These are phyloP conservation scores for Momotus momota DNA, from an alignment of 2,797 vertebrate species.

Conservation along the genomic window DNA sequence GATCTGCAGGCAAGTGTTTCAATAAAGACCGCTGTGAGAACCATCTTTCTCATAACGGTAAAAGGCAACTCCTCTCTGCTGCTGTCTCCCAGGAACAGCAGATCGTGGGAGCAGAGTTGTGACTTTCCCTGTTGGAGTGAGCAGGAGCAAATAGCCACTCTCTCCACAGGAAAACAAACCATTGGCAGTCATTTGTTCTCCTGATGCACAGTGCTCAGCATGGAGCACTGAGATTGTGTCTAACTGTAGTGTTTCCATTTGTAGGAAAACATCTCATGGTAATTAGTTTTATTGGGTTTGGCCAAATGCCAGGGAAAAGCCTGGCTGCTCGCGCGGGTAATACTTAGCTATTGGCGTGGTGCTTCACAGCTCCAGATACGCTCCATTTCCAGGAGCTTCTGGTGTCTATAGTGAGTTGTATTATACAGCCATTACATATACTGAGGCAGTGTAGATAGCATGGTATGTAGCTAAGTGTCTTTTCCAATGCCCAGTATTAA, in stretches of 20 bases:
- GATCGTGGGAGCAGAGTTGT: neutral
- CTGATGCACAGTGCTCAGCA: neutral
- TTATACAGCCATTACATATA: neutral
- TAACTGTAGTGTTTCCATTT: neutral
- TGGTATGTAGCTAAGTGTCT: neutral
- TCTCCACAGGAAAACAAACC: neutral
- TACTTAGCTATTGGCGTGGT: neutral
- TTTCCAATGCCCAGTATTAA: constrained; percentile 4
- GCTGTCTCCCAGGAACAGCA: neutral
- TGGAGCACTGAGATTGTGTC: neutral
- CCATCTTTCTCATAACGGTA: neutral
- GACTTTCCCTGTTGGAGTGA: neutral
- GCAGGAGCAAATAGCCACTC: neutral
- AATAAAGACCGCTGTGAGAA: neutral
- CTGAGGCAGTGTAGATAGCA: neutral
- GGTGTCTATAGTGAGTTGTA: neutral
- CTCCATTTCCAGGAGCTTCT: neutral
- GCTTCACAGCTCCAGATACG: neutral
- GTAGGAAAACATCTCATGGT: neutral
- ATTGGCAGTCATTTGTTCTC: neutral
- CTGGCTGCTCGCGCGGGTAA: neutral
- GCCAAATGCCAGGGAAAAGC: neutral
- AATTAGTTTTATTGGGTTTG: constrained; percentile 17
- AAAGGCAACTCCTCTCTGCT: neutral
- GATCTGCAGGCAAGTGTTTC: neutral